Conservation (phyloP, 2,888 invertebrate species). For the Beris morrisii region DNA sequence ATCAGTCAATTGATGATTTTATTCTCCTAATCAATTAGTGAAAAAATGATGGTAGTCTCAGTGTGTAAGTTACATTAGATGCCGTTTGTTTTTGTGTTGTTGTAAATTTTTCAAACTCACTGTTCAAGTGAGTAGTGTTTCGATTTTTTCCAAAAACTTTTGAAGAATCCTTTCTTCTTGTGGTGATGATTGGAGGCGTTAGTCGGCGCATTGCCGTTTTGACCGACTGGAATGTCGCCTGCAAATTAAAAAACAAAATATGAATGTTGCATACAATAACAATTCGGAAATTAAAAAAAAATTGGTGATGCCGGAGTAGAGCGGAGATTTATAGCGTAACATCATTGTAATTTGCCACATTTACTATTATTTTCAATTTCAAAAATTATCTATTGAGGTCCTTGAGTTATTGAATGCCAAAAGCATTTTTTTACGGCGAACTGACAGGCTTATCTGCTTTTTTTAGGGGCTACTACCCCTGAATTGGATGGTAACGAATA, state of each 20-base stretch:
- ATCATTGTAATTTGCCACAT: too few relatives aligned
- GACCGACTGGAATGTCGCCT: conserved; percentile 38
- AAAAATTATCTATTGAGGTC: too few relatives aligned
- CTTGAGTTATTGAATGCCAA: too few relatives aligned
- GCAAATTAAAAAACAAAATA: conserved; percentile 2
- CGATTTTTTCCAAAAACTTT: conserved; percentile 85
- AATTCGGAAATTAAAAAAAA: too few relatives aligned
- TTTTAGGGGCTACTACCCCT: too few relatives aligned
- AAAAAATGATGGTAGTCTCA: conserved; percentile 13
- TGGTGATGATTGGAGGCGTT: conserved; percentile 54
- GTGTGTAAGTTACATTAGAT: neutral
- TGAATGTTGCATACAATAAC: too few relatives aligned
- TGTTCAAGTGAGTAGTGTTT: conserved; percentile 85
- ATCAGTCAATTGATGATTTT: conserved; percentile 31
- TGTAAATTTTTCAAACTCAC: conserved; percentile 54
- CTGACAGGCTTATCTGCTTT: too few relatives aligned
- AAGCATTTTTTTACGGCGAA: too few relatives aligned
- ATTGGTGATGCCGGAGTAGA: too few relatives aligned
- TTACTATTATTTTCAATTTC: too few relatives aligned
- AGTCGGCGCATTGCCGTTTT: conserved; percentile 25
- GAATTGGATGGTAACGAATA: too few relatives aligned
- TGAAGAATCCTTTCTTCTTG: conserved; percentile 86
- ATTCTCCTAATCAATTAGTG: neutral
- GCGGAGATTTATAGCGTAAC: too few relatives aligned
- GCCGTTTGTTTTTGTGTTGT: neutral